Conservation (phyloP, 2,797 vertebrate genomes). For the Hephaestus fuliginosus region DNA sequence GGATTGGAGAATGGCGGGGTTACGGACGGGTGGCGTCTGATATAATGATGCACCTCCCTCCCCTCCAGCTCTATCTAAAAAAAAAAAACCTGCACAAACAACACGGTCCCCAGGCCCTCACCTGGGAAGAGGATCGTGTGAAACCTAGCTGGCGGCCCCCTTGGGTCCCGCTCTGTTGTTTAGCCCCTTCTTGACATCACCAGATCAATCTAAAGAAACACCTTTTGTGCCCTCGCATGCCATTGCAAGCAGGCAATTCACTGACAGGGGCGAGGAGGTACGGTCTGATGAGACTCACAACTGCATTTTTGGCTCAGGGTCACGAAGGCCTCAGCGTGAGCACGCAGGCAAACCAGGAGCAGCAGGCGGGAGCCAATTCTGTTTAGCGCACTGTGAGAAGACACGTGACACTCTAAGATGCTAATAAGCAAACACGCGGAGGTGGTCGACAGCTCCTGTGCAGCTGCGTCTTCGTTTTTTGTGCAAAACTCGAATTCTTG, state of each 20-base stretch:
- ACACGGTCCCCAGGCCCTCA: not conserved
- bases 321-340: constrained; percentile 32
- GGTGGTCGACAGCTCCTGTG: constrained; percentile 45
- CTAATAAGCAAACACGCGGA: constrained; percentile 63
- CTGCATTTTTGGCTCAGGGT: constrained; percentile 34
- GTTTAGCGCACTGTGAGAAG: constrained; percentile 45
- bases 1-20: constrained; percentile 19
- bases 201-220: constrained; percentile 25
- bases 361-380: constrained; percentile 51
- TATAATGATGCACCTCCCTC: constrained; percentile 22
- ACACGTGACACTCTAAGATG: constrained; percentile 62
- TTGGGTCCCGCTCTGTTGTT: constrained; percentile 22
- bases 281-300: constrained; percentile 20
- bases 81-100: constrained; percentile 46
- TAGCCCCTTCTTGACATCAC: constrained; percentile 26
- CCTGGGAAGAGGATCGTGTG: constrained; percentile 15
- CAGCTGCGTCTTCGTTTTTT: constrained; percentile 15
- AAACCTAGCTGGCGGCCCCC: constrained; percentile 7
- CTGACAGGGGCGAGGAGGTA: constrained; percentile 27
- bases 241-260: constrained; percentile 31
- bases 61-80: not conserved
- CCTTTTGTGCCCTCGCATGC: constrained; percentile 42
- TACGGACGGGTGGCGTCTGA: constrained; percentile 3
- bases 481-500: constrained; percentile 31
- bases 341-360: constrained; percentile 40